Conservation (phyloP, 1,140 invertebrate species). For the Drosophila watanabei region DNA sequence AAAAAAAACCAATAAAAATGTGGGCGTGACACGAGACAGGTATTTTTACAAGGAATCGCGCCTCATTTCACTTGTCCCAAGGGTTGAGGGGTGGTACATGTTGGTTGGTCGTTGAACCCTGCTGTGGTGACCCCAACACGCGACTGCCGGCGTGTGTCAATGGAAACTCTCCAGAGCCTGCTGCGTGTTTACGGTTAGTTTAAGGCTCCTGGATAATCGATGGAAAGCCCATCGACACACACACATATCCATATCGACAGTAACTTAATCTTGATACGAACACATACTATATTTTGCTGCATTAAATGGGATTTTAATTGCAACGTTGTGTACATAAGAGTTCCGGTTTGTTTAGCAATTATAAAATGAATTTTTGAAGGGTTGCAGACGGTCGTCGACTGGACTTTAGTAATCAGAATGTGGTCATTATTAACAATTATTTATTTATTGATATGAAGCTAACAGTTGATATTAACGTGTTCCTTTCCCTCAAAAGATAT, state of each 20-base stretch:
- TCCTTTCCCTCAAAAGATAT: too few species aligned
- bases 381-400: slow-evolving; percentile 4
- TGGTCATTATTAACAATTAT: background rate
- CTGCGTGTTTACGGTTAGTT: slow-evolving; percentile 42
- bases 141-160: slow-evolving; percentile 26
- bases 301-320: slow-evolving; percentile 40
- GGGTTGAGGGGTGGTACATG: slow-evolving; percentile 8
- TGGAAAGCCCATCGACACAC: slow-evolving; percentile 19
- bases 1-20: slow-evolving; percentile 38
- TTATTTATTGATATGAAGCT: too few species aligned
- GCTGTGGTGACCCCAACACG: slow-evolving; percentile 47
- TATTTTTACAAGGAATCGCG: slow-evolving; percentile 33
- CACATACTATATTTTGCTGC: slow-evolving; percentile 12
- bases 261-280: slow-evolving; percentile 51
- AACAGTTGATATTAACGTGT: background rate
- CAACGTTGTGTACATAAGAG: slow-evolving; percentile 12
- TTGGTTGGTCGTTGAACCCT: slow-evolving; percentile 59
- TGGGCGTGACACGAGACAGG: slow-evolving; percentile 49
- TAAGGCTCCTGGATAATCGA: slow-evolving; percentile 42
- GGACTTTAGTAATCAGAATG: background rate
- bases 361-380: slow-evolving; percentile 19
- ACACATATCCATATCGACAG: slow-evolving; percentile 36
- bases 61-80: slow-evolving; percentile 36
- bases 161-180: slow-evolving; percentile 11
- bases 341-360: slow-evolving; percentile 16